Percentiles rank a stretch among this genome's conserved stretches.
Conservation (phyloP, 2,888 invertebrate species). For the Nomada flava region DNA sequence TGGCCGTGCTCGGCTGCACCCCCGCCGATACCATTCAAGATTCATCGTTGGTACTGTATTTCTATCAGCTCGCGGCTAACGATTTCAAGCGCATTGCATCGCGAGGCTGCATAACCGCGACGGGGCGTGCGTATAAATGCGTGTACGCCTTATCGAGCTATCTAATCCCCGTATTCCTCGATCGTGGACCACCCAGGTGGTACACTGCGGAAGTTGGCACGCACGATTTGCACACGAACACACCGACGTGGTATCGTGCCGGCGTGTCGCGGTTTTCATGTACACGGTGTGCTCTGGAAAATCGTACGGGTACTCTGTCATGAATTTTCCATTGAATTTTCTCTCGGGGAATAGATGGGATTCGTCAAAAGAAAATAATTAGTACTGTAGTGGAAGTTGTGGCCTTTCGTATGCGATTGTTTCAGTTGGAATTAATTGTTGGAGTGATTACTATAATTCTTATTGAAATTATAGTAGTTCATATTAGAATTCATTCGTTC, state of each 20-base stretch:
- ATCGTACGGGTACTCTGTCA: background rate
- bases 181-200: slow-evolving; percentile 77
- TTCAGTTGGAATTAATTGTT: too few relatives aligned
- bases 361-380: too few relatives aligned
- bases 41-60: slow-evolving; percentile 61
- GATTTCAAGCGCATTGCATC: slow-evolving; percentile 32
- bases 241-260: slow-evolving; percentile 27
- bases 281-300: slow-evolving; percentile 52
- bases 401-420: too few relatives aligned
- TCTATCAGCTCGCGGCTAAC: slow-evolving; percentile 52
- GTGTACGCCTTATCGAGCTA: slow-evolving; percentile 66
- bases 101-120: slow-evolving; percentile 21
- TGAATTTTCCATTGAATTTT: background rate
- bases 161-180: slow-evolving; percentile 70
- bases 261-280: slow-evolving; percentile 31
- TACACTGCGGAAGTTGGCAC: slow-evolving; percentile 76
- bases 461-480: too few relatives aligned
- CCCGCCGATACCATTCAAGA: slow-evolving; percentile 32
- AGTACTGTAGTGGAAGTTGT: too few relatives aligned
- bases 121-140: slow-evolving; percentile 56
- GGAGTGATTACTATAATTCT: too few relatives aligned
- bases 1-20: slow-evolving; percentile 1
- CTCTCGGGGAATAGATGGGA: background rate
- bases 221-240: slow-evolving; percentile 68
- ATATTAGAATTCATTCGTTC: too few relatives aligned